phyloP scores from a whole-genome alignment of 2,888 invertebrate genomes.

The Priocnemis perturbator region DNA sequence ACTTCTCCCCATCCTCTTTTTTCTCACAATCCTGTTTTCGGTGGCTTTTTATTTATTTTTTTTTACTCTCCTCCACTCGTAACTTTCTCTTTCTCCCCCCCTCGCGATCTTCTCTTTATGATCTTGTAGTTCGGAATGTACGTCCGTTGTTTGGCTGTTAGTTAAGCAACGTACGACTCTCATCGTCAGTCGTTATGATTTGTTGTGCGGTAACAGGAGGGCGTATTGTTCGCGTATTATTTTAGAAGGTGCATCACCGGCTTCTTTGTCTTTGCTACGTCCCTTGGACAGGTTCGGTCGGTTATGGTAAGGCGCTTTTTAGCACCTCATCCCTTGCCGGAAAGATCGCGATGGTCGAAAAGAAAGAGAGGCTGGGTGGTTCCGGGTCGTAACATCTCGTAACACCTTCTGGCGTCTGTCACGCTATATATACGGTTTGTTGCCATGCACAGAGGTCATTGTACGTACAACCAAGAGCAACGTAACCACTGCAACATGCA shows the following conservation, averaged over 20 bases:
- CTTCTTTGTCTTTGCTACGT: not conserved
- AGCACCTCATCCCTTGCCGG: not conserved
- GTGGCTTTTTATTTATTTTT: not conserved
- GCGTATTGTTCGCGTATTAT: too few species aligned
- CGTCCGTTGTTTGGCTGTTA: not conserved
- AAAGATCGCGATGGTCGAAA: too few species aligned
- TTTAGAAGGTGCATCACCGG: not conserved
- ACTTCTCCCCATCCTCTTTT: not conserved
- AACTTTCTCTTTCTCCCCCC: not conserved
- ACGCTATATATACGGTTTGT: too few species aligned
- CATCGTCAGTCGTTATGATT: too few species aligned
- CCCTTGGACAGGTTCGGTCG: not conserved
- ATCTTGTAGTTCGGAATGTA: not conserved
- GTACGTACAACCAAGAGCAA: too few species aligned
- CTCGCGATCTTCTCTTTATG: not conserved
- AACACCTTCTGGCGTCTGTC: not conserved
- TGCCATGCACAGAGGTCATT: too few species aligned
- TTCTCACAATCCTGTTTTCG: not conserved
- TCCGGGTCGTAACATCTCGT: constrained; percentile 15
- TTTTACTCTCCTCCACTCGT: not conserved
- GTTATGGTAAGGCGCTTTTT: not conserved
- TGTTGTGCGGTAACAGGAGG: too few species aligned
- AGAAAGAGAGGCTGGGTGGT: constrained; percentile 12
- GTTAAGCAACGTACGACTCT: too few species aligned
- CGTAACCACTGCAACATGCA: too few species aligned